Evolutionary conservation across 2,888 invertebrate species (phyloP).

Genomic region (Choristoneura rosaceana): DNA sequence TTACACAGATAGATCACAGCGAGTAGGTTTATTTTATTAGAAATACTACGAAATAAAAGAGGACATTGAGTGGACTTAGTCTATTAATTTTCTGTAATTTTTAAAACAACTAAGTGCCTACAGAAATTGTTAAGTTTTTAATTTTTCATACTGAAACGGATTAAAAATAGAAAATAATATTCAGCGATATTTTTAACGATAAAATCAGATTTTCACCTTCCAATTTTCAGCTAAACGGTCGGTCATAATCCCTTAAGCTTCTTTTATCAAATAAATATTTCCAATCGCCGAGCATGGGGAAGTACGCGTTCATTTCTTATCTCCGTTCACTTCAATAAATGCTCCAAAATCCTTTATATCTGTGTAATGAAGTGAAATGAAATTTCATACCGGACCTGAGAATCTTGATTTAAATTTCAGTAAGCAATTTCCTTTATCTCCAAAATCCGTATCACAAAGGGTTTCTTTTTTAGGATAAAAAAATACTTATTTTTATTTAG

Average conservation of each 20-base stretch:
- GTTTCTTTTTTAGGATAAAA: conserved; percentile 34
- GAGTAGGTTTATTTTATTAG: no score
- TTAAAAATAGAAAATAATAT: neutral
- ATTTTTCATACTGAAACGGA: no score
- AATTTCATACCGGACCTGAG: conserved; percentile 44
- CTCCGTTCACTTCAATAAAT: conserved; percentile 46
- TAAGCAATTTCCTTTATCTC: conserved; percentile 45
- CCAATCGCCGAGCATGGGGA: conserved; percentile 27
- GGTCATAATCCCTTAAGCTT: conserved; percentile 11
- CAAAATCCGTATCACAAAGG: conserved; percentile 41
- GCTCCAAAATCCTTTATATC: conserved; percentile 43
- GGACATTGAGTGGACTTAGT: no score
- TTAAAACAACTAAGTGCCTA: no score
- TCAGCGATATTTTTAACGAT: neutral
- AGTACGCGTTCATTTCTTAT: conserved; percentile 38
- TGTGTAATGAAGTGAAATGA: conserved; percentile 45
- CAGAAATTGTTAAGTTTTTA: no score
- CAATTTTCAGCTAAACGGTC: neutral
- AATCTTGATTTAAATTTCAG: conserved; percentile 43
- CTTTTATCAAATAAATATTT: conserved; percentile 32
- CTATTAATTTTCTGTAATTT: no score
- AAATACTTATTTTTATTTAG: conserved; percentile 35
- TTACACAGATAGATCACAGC: no score
- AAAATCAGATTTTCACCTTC: conserved; percentile 5
- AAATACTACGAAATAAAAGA: no score